phyloP scores from a whole-genome alignment of 2,113 vertebrate species.

The Laterallus jamaicensis region DNA sequence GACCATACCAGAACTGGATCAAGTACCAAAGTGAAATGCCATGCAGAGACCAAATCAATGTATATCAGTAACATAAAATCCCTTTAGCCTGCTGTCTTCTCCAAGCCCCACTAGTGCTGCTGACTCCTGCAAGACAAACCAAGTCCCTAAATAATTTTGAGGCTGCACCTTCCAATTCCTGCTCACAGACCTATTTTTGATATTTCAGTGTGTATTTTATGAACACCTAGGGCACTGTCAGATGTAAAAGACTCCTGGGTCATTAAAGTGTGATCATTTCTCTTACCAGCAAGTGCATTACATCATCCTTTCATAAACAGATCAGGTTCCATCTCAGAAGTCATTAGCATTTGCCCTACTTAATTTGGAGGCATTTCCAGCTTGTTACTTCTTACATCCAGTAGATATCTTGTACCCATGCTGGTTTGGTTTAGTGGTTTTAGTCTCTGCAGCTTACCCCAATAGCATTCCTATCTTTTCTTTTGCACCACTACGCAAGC shows the following conservation, averaged over 20 bases:
- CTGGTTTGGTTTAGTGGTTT: not conserved
- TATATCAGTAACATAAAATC: not conserved
- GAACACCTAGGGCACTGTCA: not conserved
- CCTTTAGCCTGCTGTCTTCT: not conserved
- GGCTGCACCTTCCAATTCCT: accelerated
- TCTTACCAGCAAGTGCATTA: not conserved
- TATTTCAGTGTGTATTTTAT: not conserved
- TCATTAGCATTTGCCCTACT: not conserved
- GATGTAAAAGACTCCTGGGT: not conserved
- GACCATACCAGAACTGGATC: not conserved
- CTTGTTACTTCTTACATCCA: not conserved
- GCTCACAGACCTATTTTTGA: not conserved
- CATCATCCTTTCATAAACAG: not conserved
- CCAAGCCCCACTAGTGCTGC: not conserved
- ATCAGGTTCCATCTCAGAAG: not conserved
- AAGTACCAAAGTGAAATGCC: not conserved
- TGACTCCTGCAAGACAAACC: not conserved
- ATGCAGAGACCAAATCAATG: not conserved
- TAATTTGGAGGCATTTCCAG: not conserved
- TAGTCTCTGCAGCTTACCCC: not conserved
- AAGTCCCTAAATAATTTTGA: not conserved
- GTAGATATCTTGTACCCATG: not conserved
- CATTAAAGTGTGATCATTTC: not conserved
- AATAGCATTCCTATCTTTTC: not conserved
- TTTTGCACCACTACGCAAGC: not conserved